A percentile compares a stretch with the other conserved stretches of the same genome.
Conservation (phyloP, 2,888 invertebrate genomes). For the Parelbella ahira region DNA sequence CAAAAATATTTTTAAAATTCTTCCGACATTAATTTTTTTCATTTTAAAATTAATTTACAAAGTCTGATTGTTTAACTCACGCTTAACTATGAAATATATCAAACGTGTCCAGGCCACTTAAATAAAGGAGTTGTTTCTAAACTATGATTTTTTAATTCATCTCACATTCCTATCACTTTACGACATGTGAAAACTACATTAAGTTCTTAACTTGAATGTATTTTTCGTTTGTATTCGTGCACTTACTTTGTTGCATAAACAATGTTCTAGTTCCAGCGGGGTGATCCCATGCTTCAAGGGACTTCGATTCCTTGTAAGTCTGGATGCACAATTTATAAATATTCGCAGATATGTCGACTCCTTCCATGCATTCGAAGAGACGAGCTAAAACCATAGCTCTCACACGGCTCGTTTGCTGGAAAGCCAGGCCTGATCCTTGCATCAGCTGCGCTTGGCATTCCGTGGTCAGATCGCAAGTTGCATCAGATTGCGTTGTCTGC, state of each 20-base stretch:
- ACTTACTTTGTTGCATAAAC: slow-evolving; percentile 71
- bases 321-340: slow-evolving; percentile 72
- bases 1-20: no score
- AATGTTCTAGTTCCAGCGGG: slow-evolving; percentile 66
- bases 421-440: slow-evolving; percentile 64
- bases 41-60: no score
- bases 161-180: no score
- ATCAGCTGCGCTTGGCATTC: slow-evolving; percentile 63
- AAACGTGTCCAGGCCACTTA: no score
- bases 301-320: slow-evolving; percentile 69
- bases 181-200: no score
- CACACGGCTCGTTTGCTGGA: slow-evolving; percentile 65
- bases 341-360: slow-evolving; percentile 57
- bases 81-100: no score
- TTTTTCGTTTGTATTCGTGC: no score
- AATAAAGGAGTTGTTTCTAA: no score
- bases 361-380: slow-evolving; percentile 67
- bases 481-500: slow-evolving; percentile 60
- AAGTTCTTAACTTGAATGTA: no score
- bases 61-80: no score
- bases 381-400: slow-evolving; percentile 55
- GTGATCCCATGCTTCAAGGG: slow-evolving; percentile 68
- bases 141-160: no score
- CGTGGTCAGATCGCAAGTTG: slow-evolving; percentile 58
- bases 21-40: no score